phyloP scores from a whole-genome alignment of 2,888 invertebrate species.

The Philonicus albiceps region DNA sequence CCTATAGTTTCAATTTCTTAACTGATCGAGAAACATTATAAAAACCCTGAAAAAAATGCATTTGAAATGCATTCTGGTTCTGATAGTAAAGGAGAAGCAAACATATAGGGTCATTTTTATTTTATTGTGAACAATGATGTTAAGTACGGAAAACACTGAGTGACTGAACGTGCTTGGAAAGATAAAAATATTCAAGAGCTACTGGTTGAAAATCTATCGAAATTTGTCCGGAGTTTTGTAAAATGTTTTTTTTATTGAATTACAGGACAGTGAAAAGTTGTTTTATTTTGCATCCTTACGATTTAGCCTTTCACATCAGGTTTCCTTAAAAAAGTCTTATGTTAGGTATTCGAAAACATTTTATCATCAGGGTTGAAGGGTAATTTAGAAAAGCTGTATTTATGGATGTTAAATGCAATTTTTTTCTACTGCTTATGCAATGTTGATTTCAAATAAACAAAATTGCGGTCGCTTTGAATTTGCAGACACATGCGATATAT shows the following conservation, averaged over 20 bases:
- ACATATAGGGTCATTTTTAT: background rate
- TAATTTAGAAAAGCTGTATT: background rate
- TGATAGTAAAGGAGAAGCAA: background rate
- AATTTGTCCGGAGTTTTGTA: background rate
- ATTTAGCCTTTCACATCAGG: background rate
- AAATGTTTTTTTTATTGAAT: background rate
- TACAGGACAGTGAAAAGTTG: background rate
- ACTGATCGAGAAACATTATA: background rate
- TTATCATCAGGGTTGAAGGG: too few species aligned
- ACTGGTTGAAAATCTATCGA: background rate
- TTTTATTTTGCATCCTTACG: background rate
- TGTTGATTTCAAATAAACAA: background rate
- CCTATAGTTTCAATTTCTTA: background rate
- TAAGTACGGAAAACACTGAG: background rate
- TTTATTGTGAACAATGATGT: background rate
- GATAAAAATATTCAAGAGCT: background rate
- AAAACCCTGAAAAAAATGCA: background rate
- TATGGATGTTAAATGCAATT: background rate
- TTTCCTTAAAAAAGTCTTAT: background rate
- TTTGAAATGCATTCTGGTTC: background rate
- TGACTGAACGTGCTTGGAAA: background rate
- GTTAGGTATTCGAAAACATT: background rate
- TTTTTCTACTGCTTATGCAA: background rate
- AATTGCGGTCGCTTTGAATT: background rate
- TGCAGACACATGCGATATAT: background rate